Percentiles rank a stretch among this genome's conserved stretches.
These are phyloP conservation scores for Drosophila gunungcola DNA, from an alignment of 1,140 invertebrate species.

Conservation along the genomic window DNA sequence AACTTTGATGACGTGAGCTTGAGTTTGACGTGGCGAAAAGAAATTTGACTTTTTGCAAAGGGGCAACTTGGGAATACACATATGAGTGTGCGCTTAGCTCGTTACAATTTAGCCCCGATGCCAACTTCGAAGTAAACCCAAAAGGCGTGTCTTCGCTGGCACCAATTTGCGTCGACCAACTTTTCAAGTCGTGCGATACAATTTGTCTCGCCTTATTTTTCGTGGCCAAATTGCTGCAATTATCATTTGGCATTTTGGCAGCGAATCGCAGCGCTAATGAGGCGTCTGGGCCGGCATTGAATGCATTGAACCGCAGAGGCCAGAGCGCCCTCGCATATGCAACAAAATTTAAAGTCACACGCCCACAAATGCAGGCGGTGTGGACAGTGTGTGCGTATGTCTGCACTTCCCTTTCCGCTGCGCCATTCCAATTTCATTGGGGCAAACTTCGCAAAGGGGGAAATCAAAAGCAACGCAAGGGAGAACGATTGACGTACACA, in stretches of 20 bases:
- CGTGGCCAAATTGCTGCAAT: slow-evolving; percentile 69
- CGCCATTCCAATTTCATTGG: slow-evolving; percentile 34
- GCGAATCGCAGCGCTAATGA: slow-evolving; percentile 62
- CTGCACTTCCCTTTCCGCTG: slow-evolving; percentile 76
- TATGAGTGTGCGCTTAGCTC: slow-evolving; percentile 43
- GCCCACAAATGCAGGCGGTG: slow-evolving; percentile 5
- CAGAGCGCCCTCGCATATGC: slow-evolving; percentile 47
- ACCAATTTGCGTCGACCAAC: slow-evolving; percentile 69
- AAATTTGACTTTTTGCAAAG: slow-evolving; percentile 67
- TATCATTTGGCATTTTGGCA: slow-evolving; percentile 61
- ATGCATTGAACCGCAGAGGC: slow-evolving; percentile 41
- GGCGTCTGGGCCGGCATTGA: slow-evolving; percentile 27
- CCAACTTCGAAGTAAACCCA: slow-evolving; percentile 26
- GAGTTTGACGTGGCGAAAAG: slow-evolving; percentile 65
- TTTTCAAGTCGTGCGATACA: slow-evolving; percentile 67
- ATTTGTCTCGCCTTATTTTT: slow-evolving; percentile 53
- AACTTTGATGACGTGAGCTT: slow-evolving; percentile 57
- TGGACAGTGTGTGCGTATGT: not conserved
- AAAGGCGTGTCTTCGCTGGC: slow-evolving; percentile 15
- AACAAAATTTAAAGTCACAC: slow-evolving; percentile 50
- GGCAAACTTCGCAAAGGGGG: slow-evolving; percentile 52
- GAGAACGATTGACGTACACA: slow-evolving; percentile 2
- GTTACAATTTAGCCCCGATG: slow-evolving; percentile 71
- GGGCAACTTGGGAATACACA: slow-evolving; percentile 41
- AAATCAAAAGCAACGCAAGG: slow-evolving; percentile 21